Percentiles rank a stretch among this genome's conserved stretches.
phyloP scores from a whole-genome alignment of 1,140 invertebrate species.

The Pseudomyrmex cubaensis region DNA sequence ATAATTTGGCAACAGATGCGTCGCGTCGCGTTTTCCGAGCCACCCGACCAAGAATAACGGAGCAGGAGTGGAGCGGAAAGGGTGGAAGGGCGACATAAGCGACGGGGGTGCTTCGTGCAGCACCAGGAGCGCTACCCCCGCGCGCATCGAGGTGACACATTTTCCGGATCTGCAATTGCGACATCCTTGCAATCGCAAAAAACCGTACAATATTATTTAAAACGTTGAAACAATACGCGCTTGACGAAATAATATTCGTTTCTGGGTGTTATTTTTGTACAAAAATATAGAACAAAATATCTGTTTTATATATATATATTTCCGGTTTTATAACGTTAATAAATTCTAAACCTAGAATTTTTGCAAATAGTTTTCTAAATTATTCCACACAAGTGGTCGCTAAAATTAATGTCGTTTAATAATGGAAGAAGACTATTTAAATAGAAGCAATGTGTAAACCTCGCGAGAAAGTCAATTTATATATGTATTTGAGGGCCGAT shows the following conservation, averaged over 20 bases:
- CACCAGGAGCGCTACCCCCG: conserved; percentile 43
- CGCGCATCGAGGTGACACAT: conserved; percentile 56
- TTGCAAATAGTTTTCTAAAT: too few relatives aligned
- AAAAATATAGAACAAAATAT: background rate
- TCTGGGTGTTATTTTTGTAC: too few relatives aligned
- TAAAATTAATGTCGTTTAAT: too few relatives aligned
- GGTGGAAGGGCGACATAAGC: conserved; percentile 58
- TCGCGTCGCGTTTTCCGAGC: conserved; percentile 82
- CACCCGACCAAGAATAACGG: conserved; percentile 84
- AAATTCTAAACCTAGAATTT: too few relatives aligned
- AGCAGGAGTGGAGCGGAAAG: conserved; percentile 68
- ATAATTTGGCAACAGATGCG: conserved; percentile 86
- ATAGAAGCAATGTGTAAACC: too few relatives aligned
- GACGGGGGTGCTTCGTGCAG: conserved; percentile 57
- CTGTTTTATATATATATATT: background rate
- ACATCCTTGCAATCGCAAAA: conserved; percentile 53
- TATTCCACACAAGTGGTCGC: too few relatives aligned
- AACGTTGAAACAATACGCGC: background rate
- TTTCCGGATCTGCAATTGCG: conserved; percentile 55
- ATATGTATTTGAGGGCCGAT: too few relatives aligned
- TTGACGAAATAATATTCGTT: background rate
- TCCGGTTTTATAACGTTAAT: too few relatives aligned
- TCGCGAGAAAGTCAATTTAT: too few relatives aligned
- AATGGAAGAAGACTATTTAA: too few relatives aligned
- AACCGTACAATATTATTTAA: conserved; percentile 10